Conservation (phyloP, 2,888 invertebrate species). For the Ditylenchus weischeri region DNA sequence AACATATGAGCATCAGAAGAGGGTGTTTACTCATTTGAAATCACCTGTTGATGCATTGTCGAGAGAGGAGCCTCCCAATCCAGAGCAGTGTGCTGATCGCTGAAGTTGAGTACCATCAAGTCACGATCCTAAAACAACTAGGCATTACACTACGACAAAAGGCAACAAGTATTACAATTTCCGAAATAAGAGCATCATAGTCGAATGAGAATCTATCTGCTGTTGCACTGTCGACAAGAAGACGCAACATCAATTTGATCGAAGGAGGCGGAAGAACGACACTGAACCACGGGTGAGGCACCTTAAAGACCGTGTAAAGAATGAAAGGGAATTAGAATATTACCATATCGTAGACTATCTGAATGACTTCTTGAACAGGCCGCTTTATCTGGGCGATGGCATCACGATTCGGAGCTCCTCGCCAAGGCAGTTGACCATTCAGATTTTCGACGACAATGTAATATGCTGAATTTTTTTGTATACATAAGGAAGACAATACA, state of each 20-base stretch:
- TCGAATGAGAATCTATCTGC: not conserved
- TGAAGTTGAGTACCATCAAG: conserved; percentile 1
- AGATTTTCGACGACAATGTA: conserved; percentile 46
- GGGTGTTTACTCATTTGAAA: too few relatives aligned
- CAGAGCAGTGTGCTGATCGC: not conserved
- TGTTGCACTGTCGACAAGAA: not conserved
- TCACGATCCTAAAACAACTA: conserved; percentile 4
- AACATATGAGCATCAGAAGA: too few relatives aligned
- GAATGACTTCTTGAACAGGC: conserved; percentile 4
- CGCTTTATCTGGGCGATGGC: conserved; percentile 16
- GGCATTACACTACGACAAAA: too few relatives aligned
- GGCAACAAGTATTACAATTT: not conserved
- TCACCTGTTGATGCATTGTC: too few relatives aligned
- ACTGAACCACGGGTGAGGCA: conserved; percentile 23
- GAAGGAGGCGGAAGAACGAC: conserved; percentile 17
- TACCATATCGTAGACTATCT: not conserved
- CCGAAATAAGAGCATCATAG: not conserved
- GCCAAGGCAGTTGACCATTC: conserved; percentile 42
- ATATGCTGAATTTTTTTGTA: conserved; percentile 16
- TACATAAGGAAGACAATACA: too few relatives aligned
- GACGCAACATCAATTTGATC: conserved; percentile 14
- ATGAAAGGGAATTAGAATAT: not conserved
- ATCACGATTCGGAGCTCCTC: conserved; percentile 16
- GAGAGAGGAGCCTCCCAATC: conserved; percentile 7
- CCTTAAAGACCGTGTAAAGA: not conserved